phyloP scores from a whole-genome alignment of 1,140 invertebrate genomes.

The Aricia agestis region DNA sequence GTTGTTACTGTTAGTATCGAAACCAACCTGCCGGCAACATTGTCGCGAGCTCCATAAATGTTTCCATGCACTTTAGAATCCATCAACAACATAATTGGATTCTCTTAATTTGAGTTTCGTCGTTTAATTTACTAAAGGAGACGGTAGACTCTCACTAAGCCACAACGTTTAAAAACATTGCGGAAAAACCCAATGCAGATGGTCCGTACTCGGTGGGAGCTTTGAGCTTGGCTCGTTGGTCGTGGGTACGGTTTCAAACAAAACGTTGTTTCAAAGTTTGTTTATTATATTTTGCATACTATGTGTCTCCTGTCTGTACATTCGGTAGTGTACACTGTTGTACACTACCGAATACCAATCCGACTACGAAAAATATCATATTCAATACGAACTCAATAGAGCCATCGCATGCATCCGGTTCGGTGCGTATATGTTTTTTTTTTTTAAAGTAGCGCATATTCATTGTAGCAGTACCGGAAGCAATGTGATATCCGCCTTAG shows the following conservation, averaged over 20 bases:
- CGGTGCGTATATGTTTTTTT: not conserved
- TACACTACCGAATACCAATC: no score
- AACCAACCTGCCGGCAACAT: constrained; percentile 24
- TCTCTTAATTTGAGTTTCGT: constrained; percentile 32
- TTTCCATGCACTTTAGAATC: constrained; percentile 35
- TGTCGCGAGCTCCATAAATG: constrained; percentile 32
- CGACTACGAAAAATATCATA: not conserved
- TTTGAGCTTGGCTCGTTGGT: no score
- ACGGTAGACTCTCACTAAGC: not conserved
- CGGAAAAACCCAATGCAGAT: not conserved
- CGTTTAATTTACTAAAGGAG: constrained; percentile 7
- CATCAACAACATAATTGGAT: constrained; percentile 47
- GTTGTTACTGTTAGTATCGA: not conserved
- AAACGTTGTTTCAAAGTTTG: no score
- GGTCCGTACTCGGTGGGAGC: no score
- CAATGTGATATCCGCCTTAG: no score
- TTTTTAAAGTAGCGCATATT: no score
- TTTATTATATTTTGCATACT: no score
- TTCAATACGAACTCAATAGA: not conserved
- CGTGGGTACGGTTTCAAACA: no score
- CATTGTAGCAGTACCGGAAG: no score
- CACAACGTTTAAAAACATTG: not conserved
- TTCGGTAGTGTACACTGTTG: no score
- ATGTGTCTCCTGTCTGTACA: no score
- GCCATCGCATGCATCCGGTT: not conserved